Percentiles rank a stretch among this genome's conserved stretches.
These are phyloP conservation scores for human (Homo sapiens) DNA, from an alignment of 2,113 vertebrate genomes.

Conservation along the genomic window DNA sequence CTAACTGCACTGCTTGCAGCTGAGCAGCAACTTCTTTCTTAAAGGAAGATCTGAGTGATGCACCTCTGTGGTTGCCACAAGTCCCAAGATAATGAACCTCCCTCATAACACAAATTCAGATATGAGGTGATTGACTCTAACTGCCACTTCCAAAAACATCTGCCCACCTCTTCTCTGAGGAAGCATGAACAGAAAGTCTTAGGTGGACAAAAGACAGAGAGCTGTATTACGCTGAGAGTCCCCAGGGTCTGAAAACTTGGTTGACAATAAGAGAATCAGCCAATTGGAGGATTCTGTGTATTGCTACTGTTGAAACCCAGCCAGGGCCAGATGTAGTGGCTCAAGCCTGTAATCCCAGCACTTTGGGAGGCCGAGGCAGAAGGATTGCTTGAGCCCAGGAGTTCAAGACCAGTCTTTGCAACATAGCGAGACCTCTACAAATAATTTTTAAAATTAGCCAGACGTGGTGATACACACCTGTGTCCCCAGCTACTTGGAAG, in stretches of 20 bases:
- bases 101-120: not conserved
- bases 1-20: not conserved
- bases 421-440: too few species aligned
- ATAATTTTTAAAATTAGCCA: too few species aligned
- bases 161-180: not conserved
- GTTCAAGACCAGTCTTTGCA: too few species aligned
- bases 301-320: not conserved
- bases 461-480: too few species aligned
- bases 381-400: too few species aligned
- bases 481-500: too few species aligned
- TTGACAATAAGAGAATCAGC: not conserved
- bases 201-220: not conserved
- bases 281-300: not conserved
- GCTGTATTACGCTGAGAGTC: not conserved
- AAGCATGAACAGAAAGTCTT: not conserved
- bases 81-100: not conserved
- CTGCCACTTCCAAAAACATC: not conserved
- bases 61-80: not conserved
- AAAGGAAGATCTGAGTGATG: not conserved
- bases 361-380: too few species aligned
- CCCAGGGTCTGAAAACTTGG: not conserved
- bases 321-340: not conserved
- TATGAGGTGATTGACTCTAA: not conserved
- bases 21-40: not conserved
- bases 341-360: too few species aligned